phyloP scores from a whole-genome alignment of 2,113 vertebrate species.

The Polypterus senegalus region DNA sequence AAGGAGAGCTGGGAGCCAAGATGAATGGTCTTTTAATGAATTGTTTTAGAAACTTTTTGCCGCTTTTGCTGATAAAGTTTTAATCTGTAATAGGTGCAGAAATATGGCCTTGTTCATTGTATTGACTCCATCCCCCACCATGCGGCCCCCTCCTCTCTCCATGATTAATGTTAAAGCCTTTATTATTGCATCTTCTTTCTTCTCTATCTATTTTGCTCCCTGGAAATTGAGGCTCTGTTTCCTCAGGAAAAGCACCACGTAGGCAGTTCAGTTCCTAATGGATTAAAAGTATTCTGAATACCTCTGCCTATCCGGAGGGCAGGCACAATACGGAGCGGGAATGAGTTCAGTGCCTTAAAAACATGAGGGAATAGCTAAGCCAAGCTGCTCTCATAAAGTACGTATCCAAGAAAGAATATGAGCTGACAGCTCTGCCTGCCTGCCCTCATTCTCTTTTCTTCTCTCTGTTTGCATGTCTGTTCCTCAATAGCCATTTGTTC shows the following conservation, averaged over 20 bases:
- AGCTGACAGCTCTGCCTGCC: no score
- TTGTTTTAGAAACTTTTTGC: slow-evolving; percentile 49
- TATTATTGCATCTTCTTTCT: slow-evolving; percentile 38
- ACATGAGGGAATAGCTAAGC: no score
- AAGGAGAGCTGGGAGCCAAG: slow-evolving; percentile 20
- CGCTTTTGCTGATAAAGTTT: slow-evolving; percentile 39
- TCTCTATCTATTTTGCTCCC: slow-evolving; percentile 26
- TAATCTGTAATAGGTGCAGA: slow-evolving; percentile 31
- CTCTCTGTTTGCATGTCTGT: slow-evolving; percentile 26
- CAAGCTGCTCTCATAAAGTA: no score
- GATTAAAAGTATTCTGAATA: slow-evolving; percentile 36
- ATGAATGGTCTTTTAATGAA: slow-evolving; percentile 45
- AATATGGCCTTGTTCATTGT: slow-evolving; percentile 26
- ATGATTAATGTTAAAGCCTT: slow-evolving; percentile 40
- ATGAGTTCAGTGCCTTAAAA: no score
- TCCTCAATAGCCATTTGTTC: neutral
- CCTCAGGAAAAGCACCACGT: slow-evolving; percentile 15
- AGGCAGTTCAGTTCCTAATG: slow-evolving; percentile 33
- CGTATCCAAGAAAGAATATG: no score
- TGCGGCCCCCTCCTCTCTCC: slow-evolving; percentile 21
- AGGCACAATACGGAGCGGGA: slow-evolving; percentile 14
- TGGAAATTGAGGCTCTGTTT: slow-evolving; percentile 37
- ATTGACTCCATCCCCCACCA: slow-evolving; percentile 27
- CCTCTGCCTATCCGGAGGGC: slow-evolving; percentile 33
- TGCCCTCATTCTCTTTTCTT: slow-evolving; percentile 26